Base-by-base conservation (phyloP, 1,140 invertebrate genomes). In the Maconellicoccus hirsutus region DNA sequence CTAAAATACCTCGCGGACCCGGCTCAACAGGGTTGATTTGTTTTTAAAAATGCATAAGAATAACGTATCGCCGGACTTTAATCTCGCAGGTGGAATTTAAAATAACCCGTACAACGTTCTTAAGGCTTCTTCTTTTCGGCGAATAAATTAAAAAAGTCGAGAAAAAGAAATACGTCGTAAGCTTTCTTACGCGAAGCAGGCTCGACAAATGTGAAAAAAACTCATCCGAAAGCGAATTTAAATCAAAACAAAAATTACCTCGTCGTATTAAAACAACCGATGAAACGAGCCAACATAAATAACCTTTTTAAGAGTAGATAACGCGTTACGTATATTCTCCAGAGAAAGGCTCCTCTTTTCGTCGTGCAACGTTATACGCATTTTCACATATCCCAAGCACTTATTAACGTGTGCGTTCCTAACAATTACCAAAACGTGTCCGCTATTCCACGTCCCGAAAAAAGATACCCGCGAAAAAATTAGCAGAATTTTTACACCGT, bases 21-120 rank as follows among this genome's bases (percentile, higher is more conserved):
- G 14, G 33, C 14, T 38, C 33, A 38, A 38, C 33, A 14, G 33
- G 2, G 42, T 52, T 52, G 12, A 19, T 52, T 52, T 52, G 42
- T 52, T 52, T 52, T 52, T 52, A 52, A 52, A 52, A 52, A 52
- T 52, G 42, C 42, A 52, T 52, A 52, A 52, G 42, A 52, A 52
- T 52, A 52, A 16, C 10, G 10, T 52, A 52, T 52, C n/a, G 42
- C 42, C 42, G 42, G 42, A 52, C 42, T 52, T 52, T 52, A 52
- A 52, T 52, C 42, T 52, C n/a, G 12, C n/a, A 16, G 12, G 42
- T 52, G n/a, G 42, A 52, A 52, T 52, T 19, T 19, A 19, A 52
- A 14, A 52, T 52, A 33, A 33, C 29, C 29, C 12, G 29, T 6
- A 6, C 3, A 33, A 33, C 29, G 29, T 6, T 33, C 29, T 33